These are phyloP conservation scores for Metellina segmentata DNA, from an alignment of 2,888 invertebrate species.

Conservation along the genomic window DNA sequence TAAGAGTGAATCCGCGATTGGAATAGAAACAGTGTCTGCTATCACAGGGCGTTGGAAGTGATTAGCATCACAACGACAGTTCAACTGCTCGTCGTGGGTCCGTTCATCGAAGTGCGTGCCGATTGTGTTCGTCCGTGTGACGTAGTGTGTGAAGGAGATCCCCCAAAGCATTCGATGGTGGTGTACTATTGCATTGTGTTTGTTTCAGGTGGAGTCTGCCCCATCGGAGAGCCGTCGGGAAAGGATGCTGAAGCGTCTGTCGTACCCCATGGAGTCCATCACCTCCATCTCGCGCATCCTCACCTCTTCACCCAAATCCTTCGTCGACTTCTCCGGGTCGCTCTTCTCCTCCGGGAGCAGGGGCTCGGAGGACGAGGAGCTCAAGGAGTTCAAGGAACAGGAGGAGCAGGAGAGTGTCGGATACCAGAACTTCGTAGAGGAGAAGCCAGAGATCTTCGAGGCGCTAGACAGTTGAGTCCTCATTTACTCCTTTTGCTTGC, in stretches of 20 bases:
- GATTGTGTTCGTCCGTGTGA: too few relatives aligned
- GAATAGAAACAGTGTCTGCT: too few relatives aligned
- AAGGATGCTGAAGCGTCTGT: slow-evolving; percentile 88
- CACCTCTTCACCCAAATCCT: slow-evolving; percentile 92
- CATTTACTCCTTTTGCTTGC: too few relatives aligned
- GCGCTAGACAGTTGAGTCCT: slow-evolving; percentile 75
- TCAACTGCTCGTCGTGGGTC: too few relatives aligned
- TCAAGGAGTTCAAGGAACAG: slow-evolving; percentile 59
- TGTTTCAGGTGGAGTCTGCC: slow-evolving; percentile 38
- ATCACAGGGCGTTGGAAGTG: too few relatives aligned
- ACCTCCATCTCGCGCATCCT: slow-evolving; percentile 89
- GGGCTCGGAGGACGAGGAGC: slow-evolving; percentile 46
- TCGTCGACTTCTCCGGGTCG: slow-evolving; percentile 98
- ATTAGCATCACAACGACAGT: too few relatives aligned
- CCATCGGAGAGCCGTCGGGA: slow-evolving; percentile 72
- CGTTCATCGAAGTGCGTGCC: too few relatives aligned
- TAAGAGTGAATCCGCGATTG: too few relatives aligned
- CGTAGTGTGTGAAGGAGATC: too few relatives aligned
- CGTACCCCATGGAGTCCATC: slow-evolving; percentile 87
- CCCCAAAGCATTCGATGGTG: too few relatives aligned
- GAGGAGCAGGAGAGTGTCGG: slow-evolving; percentile 85
- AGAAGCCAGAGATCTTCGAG: slow-evolving; percentile 83
- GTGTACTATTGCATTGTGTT: too few relatives aligned
- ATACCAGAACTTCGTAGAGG: slow-evolving; percentile 95
- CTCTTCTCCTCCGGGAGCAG: slow-evolving; percentile 88